Percentiles rank a stretch among this genome's conserved stretches.
Evolutionary conservation across 2,797 vertebrate species (phyloP).

Genomic region (Furcifer pardalis): DNA sequence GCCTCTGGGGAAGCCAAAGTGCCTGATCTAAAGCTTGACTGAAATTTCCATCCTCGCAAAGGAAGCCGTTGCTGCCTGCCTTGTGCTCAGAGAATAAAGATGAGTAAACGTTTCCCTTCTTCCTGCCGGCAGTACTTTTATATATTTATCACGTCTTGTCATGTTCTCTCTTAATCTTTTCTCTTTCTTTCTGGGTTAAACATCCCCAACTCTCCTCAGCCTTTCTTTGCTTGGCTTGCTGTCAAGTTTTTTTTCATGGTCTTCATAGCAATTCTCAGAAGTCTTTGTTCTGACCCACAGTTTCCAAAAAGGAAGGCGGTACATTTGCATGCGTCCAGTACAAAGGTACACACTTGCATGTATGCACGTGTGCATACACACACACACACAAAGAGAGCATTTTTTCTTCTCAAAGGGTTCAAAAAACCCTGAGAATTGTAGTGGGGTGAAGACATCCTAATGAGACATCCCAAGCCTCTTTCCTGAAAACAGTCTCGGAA

Average conservation of each 20-base stretch:
- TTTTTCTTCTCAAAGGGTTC: too few relatives aligned
- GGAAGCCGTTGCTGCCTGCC: not conserved
- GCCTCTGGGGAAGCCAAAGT: not conserved
- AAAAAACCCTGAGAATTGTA: not conserved
- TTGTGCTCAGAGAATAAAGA: not conserved
- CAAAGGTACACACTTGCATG: not conserved
- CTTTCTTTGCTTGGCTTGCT: not conserved
- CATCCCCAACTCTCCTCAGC: not conserved
- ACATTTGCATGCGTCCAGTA: too few relatives aligned
- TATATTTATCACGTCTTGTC: not conserved
- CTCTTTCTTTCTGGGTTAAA: not conserved
- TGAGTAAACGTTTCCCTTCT: not conserved
- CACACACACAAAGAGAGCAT: not conserved
- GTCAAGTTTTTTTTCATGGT: not conserved
- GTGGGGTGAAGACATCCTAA: not conserved
- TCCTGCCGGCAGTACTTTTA: not conserved
- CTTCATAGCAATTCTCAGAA: not conserved
- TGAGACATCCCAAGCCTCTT: too few relatives aligned
- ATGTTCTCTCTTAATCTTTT: constrained; percentile 1
- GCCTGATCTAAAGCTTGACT: not conserved
- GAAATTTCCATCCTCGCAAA: not conserved
- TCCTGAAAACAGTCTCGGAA: not conserved
- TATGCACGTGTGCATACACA: not conserved
- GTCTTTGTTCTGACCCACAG: not conserved
- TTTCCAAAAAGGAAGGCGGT: too few relatives aligned